Evolutionary conservation across 2,888 invertebrate genomes (phyloP).

Genomic region (Stenoptilia bipunctidactyla): DNA sequence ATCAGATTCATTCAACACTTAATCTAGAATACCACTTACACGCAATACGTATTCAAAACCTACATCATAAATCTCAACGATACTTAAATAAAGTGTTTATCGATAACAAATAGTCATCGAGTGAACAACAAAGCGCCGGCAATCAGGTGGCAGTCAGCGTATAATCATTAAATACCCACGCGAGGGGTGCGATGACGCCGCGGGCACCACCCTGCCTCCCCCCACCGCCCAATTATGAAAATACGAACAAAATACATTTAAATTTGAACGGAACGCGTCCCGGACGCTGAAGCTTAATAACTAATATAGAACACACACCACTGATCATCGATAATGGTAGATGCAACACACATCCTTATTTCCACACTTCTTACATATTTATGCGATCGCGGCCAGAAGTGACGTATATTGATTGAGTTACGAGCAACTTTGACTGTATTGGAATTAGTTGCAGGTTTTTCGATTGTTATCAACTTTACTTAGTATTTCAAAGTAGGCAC

Average conservation of each 20-base stretch:
- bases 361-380: slow-evolving; percentile 16
- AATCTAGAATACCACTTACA: too few species aligned
- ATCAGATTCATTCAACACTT: too few species aligned
- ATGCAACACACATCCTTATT: slow-evolving; percentile 36
- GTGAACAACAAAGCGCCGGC: slow-evolving; percentile 23
- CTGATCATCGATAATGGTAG: slow-evolving; percentile 39
- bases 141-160: slow-evolving; percentile 70
- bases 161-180: slow-evolving; percentile 71
- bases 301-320: slow-evolving; percentile 16
- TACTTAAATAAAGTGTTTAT: neutral
- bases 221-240: slow-evolving; percentile 67
- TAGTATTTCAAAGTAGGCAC: too few species aligned
- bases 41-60: too few species aligned
- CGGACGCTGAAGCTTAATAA: slow-evolving; percentile 40
- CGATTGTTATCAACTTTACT: too few species aligned
- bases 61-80: too few species aligned
- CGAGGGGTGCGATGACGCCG: slow-evolving; percentile 59
- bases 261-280: slow-evolving; percentile 23
- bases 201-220: slow-evolving; percentile 42
- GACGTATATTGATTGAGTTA: slow-evolving; percentile 20
- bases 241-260: slow-evolving; percentile 68
- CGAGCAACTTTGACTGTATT: slow-evolving; percentile 4
- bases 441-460: slow-evolving; percentile 1
- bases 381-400: slow-evolving; percentile 15
- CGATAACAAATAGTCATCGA: slow-evolving; percentile 1